Conservation (phyloP, 2,113 vertebrate species). For the Holacanthus passer region DNA sequence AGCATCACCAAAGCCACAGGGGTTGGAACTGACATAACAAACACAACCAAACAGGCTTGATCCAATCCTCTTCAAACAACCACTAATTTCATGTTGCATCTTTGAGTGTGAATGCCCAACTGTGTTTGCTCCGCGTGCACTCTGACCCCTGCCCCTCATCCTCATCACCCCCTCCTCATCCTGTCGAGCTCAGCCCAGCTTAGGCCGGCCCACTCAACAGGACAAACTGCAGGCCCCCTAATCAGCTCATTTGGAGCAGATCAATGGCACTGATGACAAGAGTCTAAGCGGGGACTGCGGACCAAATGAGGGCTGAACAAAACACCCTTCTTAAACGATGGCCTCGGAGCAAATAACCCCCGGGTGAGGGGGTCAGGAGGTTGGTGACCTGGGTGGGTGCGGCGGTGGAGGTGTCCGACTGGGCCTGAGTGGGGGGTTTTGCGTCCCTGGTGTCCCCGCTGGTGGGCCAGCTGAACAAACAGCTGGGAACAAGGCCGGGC, state of each 20-base stretch:
- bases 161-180: conserved; percentile 43
- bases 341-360: conserved; percentile 81
- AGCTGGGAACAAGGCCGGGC: conserved; percentile 80
- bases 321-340: conserved; percentile 81
- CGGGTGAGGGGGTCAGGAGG: conserved; percentile 77
- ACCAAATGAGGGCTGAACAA: conserved; percentile 75
- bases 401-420: conserved; percentile 75
- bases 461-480: conserved; percentile 87
- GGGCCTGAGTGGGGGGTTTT: conserved; percentile 48
- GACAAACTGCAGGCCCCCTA: conserved; percentile 81
- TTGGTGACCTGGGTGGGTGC: conserved; percentile 77
- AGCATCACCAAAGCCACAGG: conserved; percentile 46
- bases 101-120: conserved; percentile 72
- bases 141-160: conserved; percentile 69
- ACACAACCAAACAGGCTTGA: conserved; percentile 43
- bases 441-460: conserved; percentile 74
- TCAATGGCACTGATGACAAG: conserved; percentile 82
- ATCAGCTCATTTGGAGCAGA: conserved; percentile 83
- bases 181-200: conserved; percentile 55
- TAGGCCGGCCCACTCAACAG: conserved; percentile 66
- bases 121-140: conserved; percentile 70
- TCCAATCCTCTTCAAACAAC: conserved; percentile 62
- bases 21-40: conserved; percentile 60
- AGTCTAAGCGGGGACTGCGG: conserved; percentile 58
- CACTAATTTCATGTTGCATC: conserved; percentile 72